Conservation (phyloP, 1,140 invertebrate genomes). For the Drosophila jambulina region DNA sequence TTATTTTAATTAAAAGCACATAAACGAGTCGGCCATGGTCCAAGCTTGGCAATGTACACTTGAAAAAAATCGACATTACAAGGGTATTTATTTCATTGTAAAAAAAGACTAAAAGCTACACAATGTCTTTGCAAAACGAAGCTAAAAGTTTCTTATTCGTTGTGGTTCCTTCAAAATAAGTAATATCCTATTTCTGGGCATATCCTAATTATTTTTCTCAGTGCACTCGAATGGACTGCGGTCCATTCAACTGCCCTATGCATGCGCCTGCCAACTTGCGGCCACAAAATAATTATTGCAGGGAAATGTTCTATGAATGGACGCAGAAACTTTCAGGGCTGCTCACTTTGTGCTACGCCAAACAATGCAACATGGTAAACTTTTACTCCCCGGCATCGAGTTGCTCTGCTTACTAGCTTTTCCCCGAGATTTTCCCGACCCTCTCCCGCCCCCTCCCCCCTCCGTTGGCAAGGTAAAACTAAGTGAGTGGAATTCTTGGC, state of each 20-base stretch:
- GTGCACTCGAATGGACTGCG: conserved; percentile 1
- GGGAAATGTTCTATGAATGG: conserved; percentile 65
- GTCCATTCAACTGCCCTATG: conserved; percentile 46
- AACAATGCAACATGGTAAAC: conserved; percentile 56
- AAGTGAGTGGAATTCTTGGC: conserved; percentile 13
- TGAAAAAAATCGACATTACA: not conserved
- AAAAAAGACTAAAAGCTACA: too few species aligned
- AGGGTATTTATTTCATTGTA: not conserved
- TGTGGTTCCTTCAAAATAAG: too few species aligned
- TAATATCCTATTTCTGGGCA: not conserved
- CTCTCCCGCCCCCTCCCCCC: not conserved
- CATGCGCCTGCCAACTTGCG: conserved; percentile 55
- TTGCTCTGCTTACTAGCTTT: conserved; percentile 2
- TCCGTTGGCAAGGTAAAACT: conserved; percentile 6
- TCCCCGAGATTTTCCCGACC: not conserved
- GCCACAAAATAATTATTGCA: conserved; percentile 66
- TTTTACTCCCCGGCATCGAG: conserved; percentile 30
- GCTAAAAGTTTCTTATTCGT: too few species aligned
- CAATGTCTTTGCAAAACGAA: not conserved
- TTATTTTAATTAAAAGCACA: conserved; percentile 69
- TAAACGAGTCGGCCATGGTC: conserved; percentile 53
- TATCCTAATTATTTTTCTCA: not conserved
- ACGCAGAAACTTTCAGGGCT: conserved; percentile 52
- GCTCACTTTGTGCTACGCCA: conserved; percentile 51
- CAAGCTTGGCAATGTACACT: conserved; percentile 18